A percentile compares a stretch with the other conserved stretches of the same genome.
phyloP scores from a whole-genome alignment of 2,888 invertebrate species.

The Alitta virens region DNA sequence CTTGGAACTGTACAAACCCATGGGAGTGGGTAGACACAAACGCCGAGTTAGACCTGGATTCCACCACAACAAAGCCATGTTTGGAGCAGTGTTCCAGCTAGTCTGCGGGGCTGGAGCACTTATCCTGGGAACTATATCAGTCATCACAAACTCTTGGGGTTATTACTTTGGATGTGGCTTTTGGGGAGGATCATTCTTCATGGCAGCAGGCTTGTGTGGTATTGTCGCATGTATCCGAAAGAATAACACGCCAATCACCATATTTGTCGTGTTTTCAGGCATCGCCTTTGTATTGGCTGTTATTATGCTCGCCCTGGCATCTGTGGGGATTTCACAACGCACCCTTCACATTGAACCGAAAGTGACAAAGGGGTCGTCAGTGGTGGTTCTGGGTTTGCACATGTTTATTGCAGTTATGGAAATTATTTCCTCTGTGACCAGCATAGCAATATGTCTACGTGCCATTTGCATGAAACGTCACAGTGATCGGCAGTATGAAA shows the following conservation, averaged over 20 bases:
- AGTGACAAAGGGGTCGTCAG: neutral
- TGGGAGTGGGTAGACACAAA: neutral
- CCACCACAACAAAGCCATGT: slow-evolving; percentile 38
- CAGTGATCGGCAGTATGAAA: neutral
- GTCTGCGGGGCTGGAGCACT: slow-evolving; percentile 40
- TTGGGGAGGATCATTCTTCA: slow-evolving; percentile 39
- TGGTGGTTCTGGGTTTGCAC: neutral
- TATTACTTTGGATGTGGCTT: slow-evolving; percentile 45
- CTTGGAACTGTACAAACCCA: too few relatives aligned
- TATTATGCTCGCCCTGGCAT: slow-evolving; percentile 11
- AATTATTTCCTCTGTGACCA: slow-evolving; percentile 8
- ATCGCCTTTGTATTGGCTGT: slow-evolving; percentile 16
- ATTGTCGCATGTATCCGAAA: slow-evolving; percentile 9
- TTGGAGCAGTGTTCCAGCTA: slow-evolving; percentile 38
- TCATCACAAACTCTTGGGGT: slow-evolving; percentile 42
- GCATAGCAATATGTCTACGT: slow-evolving; percentile 7
- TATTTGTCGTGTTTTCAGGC: slow-evolving; percentile 18
- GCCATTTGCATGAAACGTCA: too few relatives aligned
- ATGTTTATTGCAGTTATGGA: slow-evolving; percentile 6
- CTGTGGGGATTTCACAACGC: slow-evolving; percentile 12
- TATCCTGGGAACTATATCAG: slow-evolving; percentile 38
- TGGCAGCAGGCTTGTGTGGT: slow-evolving; percentile 16
- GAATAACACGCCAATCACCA: slow-evolving; percentile 13
- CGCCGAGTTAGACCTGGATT: slow-evolving; percentile 20
- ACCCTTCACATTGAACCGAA: neutral